Evolutionary conservation across 2,888 invertebrate genomes (phyloP).

Genomic region (Agonopterix subpropinquella): DNA sequence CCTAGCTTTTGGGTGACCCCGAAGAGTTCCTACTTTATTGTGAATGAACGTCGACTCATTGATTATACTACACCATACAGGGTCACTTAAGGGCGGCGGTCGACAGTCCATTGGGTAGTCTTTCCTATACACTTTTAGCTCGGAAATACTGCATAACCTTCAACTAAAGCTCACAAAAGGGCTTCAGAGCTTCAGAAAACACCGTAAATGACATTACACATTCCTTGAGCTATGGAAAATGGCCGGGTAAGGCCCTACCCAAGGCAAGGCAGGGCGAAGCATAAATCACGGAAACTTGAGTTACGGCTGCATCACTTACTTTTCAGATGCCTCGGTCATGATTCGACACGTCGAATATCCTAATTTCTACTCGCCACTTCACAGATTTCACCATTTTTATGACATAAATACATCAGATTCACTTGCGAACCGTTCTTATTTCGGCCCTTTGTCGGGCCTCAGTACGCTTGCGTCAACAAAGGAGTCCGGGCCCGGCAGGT

Average conservation of each 20-base stretch:
- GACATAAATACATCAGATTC: slow-evolving; percentile 83
- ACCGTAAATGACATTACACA: slow-evolving; percentile 38
- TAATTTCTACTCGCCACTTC: slow-evolving; percentile 88
- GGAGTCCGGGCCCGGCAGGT: slow-evolving; percentile 63
- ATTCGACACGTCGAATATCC: slow-evolving; percentile 88
- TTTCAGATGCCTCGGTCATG: slow-evolving; percentile 95
- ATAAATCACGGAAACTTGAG: slow-evolving; percentile 41
- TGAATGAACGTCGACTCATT: slow-evolving; percentile 70
- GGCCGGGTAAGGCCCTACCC: slow-evolving; percentile 68
- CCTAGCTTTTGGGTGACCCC: slow-evolving; percentile 59
- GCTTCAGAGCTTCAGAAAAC: slow-evolving; percentile 21
- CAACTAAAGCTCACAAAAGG: slow-evolving; percentile 11
- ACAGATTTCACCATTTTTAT: slow-evolving; percentile 90
- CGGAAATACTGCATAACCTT: slow-evolving; percentile 12
- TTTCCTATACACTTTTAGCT: slow-evolving; percentile 21
- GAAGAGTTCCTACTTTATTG: slow-evolving; percentile 61
- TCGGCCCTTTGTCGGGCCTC: slow-evolving; percentile 75
- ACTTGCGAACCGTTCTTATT: slow-evolving; percentile 67
- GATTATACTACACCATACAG: slow-evolving; percentile 57
- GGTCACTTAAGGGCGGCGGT: slow-evolving; percentile 67
- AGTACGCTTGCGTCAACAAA: slow-evolving; percentile 70
- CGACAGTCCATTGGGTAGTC: slow-evolving; percentile 21
- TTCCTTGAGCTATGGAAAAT: slow-evolving; percentile 57
- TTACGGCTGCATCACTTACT: slow-evolving; percentile 79
- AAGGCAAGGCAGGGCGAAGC: slow-evolving; percentile 58